phyloP scores from a whole-genome alignment of 2,797 vertebrate species.

The Eulemur rubriventer region DNA sequence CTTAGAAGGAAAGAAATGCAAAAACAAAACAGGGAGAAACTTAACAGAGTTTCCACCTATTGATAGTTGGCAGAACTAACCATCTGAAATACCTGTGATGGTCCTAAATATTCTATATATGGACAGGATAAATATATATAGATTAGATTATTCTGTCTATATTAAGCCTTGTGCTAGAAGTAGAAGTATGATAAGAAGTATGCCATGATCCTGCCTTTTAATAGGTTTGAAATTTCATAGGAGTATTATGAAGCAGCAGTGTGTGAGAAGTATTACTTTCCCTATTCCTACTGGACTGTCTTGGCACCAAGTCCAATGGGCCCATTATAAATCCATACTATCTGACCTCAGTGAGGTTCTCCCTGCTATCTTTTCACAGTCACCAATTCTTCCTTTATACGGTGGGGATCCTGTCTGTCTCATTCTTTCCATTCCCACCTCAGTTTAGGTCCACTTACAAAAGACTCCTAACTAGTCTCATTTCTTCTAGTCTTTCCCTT shows the following conservation, averaged over 20 bases:
- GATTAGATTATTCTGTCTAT: background rate
- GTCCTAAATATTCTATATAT: background rate
- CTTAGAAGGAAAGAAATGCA: background rate
- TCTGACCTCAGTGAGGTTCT: background rate
- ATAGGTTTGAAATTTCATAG: background rate
- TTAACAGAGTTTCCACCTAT: slow-evolving; percentile 1
- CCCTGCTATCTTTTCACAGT: background rate
- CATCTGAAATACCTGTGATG: background rate
- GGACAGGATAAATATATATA: background rate
- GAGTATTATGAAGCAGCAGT: background rate
- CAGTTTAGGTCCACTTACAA: background rate
- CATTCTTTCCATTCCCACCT: background rate
- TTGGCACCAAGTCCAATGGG: background rate
- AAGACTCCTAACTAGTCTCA: background rate
- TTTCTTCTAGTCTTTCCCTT: background rate
- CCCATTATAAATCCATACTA: background rate
- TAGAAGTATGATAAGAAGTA: background rate
- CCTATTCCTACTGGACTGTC: background rate
- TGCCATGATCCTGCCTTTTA: background rate
- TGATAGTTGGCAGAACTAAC: background rate
- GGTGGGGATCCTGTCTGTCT: background rate
- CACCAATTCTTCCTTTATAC: background rate
- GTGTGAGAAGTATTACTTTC: background rate
- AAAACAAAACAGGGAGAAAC: background rate
- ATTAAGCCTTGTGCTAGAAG: background rate